Conservation (phyloP, 2,888 invertebrate genomes). For the Slavum lentiscoides region DNA sequence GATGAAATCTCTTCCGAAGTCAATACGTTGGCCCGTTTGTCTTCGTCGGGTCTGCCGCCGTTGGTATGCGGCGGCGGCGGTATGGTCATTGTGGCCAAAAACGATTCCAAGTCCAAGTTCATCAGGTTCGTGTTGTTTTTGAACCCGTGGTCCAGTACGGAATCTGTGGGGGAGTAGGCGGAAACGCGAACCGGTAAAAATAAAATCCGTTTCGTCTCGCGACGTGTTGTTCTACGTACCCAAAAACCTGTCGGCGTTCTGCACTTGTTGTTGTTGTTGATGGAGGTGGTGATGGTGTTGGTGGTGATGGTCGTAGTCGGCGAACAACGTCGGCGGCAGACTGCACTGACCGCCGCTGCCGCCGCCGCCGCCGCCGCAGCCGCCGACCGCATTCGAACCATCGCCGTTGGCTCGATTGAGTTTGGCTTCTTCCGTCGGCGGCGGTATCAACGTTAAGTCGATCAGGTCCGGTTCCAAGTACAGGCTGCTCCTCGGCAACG, state of each 20-base stretch:
- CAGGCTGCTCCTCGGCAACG: constrained; percentile 62
- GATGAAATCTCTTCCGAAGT: constrained; percentile 84
- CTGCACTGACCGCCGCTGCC: constrained; percentile 3
- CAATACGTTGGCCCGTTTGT: constrained; percentile 69
- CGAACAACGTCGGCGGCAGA: constrained; percentile 28
- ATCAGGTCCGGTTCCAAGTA: constrained; percentile 84
- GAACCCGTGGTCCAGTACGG: constrained; percentile 53
- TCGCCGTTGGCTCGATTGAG: constrained; percentile 15
- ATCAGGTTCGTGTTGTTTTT: constrained; percentile 57
- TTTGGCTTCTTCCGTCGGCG: constrained; percentile 64
- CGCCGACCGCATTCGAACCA: constrained; percentile 3
- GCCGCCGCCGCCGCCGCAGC: not conserved
- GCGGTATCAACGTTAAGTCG: constrained; percentile 84
- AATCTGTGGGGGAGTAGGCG: constrained; percentile 31
- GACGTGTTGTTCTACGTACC: constrained; percentile 15
- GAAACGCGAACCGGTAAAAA: not conserved
- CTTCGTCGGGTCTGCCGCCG: constrained; percentile 59
- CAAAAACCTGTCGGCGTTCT: constrained; percentile 35
- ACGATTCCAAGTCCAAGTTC: constrained; percentile 72
- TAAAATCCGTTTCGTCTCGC: too few relatives aligned
- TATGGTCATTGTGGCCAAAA: constrained; percentile 79
- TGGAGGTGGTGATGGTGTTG: not conserved
- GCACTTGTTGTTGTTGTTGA: too few relatives aligned
- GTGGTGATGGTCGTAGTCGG: constrained; percentile 20
- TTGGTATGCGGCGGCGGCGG: constrained; percentile 67